Evolutionary conservation across 2,888 invertebrate genomes (phyloP), one percentile per base, ranked within the genome.

Genomic region (Apotomis betuletana): DNA sequence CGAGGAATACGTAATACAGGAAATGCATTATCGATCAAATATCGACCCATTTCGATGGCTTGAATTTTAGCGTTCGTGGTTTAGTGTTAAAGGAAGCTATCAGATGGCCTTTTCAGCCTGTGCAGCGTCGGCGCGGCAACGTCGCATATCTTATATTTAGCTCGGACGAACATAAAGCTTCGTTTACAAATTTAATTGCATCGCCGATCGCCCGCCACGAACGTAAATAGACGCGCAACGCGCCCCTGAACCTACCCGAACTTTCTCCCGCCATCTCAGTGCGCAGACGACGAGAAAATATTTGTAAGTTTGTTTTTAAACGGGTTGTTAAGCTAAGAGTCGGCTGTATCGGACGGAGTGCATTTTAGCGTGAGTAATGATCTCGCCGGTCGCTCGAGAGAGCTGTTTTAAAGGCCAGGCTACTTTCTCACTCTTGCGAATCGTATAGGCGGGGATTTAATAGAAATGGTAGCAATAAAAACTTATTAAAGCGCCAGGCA

Each of bases 161-260:
- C 86, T 80, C 77, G 76, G 77, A 52, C 64, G 85, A 85, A 87
- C 89, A 89, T 90, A 91, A 89, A 90, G 88, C 89, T 90, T 85
- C 87, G 89, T 87, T 90, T 88, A 90, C 92, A 90, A 88, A 88
- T 91, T 91, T 93, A 92, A 92, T 92, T 91, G 92, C 92, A 91
- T 88, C 89, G 90, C 81, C 89, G 90, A 91, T 91, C 92, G 92
- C 88, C 89, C 87, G 92, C 89, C 87, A 84, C 83, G 90, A 87
- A 86, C 90, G 86, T 79, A 92, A 92, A 92, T 92, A 92, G 88
- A 89, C 82, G 81, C 85, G 80, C 81, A 68, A 67, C 82, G 83
- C 88, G 93, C 86, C 92, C 93, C 90, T 93, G 92, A 93, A 92
- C 92, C 91, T 89, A 88, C 77, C 87, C 87, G 87, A 90, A 91